Evolutionary conservation across 2,113 vertebrate species (phyloP), one percentile per base, ranked within the genome.

Genomic region (Siniperca chuatsi): DNA sequence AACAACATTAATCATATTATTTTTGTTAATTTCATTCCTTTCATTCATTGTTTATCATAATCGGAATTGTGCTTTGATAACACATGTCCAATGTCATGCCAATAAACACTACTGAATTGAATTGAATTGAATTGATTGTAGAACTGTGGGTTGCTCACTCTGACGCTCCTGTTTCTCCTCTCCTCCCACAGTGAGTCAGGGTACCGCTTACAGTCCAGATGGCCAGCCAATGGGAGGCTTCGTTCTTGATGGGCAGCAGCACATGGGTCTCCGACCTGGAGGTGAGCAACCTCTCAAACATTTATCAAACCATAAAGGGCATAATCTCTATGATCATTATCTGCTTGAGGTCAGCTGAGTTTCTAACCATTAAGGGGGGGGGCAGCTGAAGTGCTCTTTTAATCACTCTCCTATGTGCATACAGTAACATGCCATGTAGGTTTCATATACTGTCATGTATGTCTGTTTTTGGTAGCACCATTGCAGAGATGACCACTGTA

Each of bases 221-320:
- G 97, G 97, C 90, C 98, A 99, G 93, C 97, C 97, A 91, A 98
- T 99, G 97, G 98, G 96, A 89, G 97, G 98, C 95, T 99, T 99
- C 92, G 97, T 99, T 90, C 92, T 99, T 92, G 98, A 99, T 87
- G 98, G 98, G 84, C 98, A 99, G 93, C 98, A 99, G 95, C 98
- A 99, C 96, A 99, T 99, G 98, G 97, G 98, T 90, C 98, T 99
- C 90, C 96, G 98, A 95, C 97, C 98, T 90, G 97, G 97, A 95
- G 98, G 98, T 99, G 95, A 93, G 94, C 23, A 55, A 13, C n/a
- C 4, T n/a, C 2, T 4, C 75, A 6, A 79, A 74, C 11, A 20
- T 69, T 52, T 64, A 46, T 50, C n/a, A 65, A 20, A 54, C 9
- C 3, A 69, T 25, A 23, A 61, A 83, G 5, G 29, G 11, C 42